Evolutionary conservation across 2,113 vertebrate genomes (phyloP), one percentile per base, ranked within the genome.

Genomic region (Hemiscyllium ocellatum): DNA sequence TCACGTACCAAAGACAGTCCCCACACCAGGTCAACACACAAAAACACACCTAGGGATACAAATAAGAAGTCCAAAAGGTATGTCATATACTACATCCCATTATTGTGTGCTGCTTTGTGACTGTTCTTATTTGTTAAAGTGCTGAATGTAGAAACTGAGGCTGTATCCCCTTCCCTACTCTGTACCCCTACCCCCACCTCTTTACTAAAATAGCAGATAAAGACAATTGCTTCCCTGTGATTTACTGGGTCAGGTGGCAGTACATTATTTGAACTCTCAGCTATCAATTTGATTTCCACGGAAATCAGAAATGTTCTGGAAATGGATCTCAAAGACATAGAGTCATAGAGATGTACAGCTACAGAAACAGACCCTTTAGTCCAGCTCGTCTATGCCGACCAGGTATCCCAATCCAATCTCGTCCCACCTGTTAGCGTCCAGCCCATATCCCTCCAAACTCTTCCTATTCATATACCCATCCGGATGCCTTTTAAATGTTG

Each of bases 51-150:
- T 42, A 98, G 99, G 96, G 98, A 99, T 96, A 98, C 97, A 97
- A 98, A 97, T 97, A 99, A 98, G 97, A 99, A 99, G 96, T 98
- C 98, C 96, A 99, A 99, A 98, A 98, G 99, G 99, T 99, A 97
- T 96, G 69, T 95, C 24, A 2, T 4, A 24, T 68, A 6, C 5
- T 68, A 65, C 29, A 66, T 17, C 61, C 47, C 90, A 69, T 24
- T 12, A 29, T 68, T 42, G 4, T 90, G 33, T 83, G n/a, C 15
- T 93, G 89, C 61, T 66, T 93, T 72, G 37, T 95, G 50, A 50
- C 24, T 47, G 22, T 19, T 94, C 50, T 89, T 50, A 29, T 72
- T 47, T 42, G 50, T 50, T 72, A 0, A 22, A 42, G 42, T 70
- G 93, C 19, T 37, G 19, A 37, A 65, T 66, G 19, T 93, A 66